phyloP scores from a whole-genome alignment of 2,113 vertebrate species.

The Girardinichthys multiradiatus region DNA sequence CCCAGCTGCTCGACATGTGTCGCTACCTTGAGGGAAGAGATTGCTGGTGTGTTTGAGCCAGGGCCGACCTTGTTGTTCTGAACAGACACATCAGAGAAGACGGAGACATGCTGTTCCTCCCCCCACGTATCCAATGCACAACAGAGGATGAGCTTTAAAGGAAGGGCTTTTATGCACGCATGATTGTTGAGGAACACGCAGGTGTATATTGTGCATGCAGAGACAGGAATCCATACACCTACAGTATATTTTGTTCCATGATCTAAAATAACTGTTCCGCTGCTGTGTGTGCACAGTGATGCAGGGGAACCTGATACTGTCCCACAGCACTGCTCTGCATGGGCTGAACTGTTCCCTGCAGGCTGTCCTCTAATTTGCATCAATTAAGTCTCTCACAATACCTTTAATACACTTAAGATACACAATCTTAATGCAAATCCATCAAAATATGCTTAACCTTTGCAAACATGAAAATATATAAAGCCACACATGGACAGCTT shows the following conservation, averaged over 20 bases:
- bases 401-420: background rate
- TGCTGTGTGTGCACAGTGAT: constrained; percentile 58
- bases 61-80: constrained; percentile 42
- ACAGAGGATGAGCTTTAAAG: background rate
- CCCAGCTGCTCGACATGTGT: constrained; percentile 48
- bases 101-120: constrained; percentile 37
- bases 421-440: background rate
- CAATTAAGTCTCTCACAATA: constrained; percentile 14
- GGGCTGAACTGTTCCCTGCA: constrained; percentile 41
- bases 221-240: constrained; percentile 30
- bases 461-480: background rate
- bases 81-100: constrained; percentile 33
- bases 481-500: background rate
- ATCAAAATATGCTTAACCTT: background rate
- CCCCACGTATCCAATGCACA: constrained; percentile 15
- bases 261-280: constrained; percentile 64
- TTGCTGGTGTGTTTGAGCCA: constrained; percentile 37
- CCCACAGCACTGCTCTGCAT: constrained; percentile 52
- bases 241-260: constrained; percentile 35
- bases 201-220: constrained; percentile 2
- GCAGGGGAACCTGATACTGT: constrained; percentile 58
- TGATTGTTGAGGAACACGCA: background rate
- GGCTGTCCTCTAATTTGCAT: constrained; percentile 32
- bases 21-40: constrained; percentile 28
- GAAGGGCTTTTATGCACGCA: background rate